Percentiles rank a stretch among this genome's conserved stretches.
phyloP scores from a whole-genome alignment of 1,140 invertebrate species.

The Oedothorax gibbosus region DNA sequence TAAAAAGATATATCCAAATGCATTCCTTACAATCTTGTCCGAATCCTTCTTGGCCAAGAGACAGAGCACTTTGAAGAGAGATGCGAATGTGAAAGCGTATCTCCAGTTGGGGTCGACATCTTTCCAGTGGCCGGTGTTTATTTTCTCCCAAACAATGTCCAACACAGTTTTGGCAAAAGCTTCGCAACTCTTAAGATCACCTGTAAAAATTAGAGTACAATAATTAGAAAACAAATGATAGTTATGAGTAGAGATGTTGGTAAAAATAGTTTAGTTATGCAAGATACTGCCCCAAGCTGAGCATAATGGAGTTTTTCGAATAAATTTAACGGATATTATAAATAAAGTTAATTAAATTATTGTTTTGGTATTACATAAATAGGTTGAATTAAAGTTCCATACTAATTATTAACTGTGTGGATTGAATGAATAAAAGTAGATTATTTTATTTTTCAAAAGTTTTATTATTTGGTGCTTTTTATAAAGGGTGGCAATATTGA shows the following conservation, averaged over 20 bases:
- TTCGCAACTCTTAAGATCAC: neutral
- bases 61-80: conserved; percentile 70
- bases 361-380: neutral
- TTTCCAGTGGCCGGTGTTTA: conserved; percentile 89
- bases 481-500: too few species aligned
- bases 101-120: conserved; percentile 75
- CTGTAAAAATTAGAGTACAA: conserved; percentile 2
- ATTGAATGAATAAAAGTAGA: too few species aligned
- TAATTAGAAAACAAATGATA: neutral
- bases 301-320: neutral
- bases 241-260: neutral
- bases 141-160: conserved; percentile 81
- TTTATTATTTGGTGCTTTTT: too few species aligned
- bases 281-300: neutral
- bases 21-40: conserved; percentile 43
- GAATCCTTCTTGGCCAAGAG: conserved; percentile 65
- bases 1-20: neutral
- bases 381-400: neutral
- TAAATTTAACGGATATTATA: neutral
- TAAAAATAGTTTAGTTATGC: neutral
- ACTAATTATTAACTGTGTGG: neutral
- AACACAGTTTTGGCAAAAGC: conserved; percentile 69
- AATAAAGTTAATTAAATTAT: neutral
- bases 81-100: conserved; percentile 70
- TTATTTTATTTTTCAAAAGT: too few species aligned